These are phyloP conservation scores for Baccha elongata DNA, from an alignment of 2,888 invertebrate species.

Conservation along the genomic window DNA sequence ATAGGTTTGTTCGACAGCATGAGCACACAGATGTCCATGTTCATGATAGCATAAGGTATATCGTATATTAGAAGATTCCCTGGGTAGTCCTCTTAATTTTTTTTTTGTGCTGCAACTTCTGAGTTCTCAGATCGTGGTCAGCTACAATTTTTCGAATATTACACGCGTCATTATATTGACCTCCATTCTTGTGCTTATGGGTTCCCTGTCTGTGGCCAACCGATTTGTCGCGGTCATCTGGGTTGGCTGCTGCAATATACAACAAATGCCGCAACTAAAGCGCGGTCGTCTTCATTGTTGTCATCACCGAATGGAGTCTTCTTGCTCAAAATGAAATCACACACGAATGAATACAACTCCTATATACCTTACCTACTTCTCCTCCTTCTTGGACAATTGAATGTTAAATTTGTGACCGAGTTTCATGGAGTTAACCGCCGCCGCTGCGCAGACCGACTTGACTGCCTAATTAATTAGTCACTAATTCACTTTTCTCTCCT, in stretches of 20 bases:
- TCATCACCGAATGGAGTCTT: conserved; percentile 39
- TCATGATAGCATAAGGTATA: conserved; percentile 46
- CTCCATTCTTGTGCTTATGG: conserved; percentile 65
- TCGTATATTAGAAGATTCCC: conserved; percentile 47
- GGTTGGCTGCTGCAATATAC: conserved; percentile 21
- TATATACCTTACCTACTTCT: not conserved
- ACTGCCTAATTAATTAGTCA: conserved; percentile 72
- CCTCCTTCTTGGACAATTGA: conserved; percentile 49
- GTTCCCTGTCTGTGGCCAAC: conserved; percentile 50
- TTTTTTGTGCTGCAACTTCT: not conserved
- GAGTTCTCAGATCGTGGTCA: conserved; percentile 62
- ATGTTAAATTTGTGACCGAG: conserved; percentile 68
- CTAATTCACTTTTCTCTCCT: conserved; percentile 67
- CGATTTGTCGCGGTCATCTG: conserved; percentile 71
- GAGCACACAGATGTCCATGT: conserved; percentile 54
- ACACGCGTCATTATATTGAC: conserved; percentile 72
- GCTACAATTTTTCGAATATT: conserved; percentile 71
- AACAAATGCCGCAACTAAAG: conserved; percentile 19
- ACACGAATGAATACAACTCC: not conserved
- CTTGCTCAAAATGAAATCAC: no score
- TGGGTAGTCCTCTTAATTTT: not conserved
- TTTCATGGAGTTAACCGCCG: conserved; percentile 58
- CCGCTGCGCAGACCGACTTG: conserved; percentile 6
- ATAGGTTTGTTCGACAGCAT: conserved; percentile 10
- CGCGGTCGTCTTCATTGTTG: conserved; percentile 18